A percentile compares a stretch with the other conserved stretches of the same genome.
Evolutionary conservation across 1,140 invertebrate species (phyloP).

Genomic region (Chrysomallon squamiferum): DNA sequence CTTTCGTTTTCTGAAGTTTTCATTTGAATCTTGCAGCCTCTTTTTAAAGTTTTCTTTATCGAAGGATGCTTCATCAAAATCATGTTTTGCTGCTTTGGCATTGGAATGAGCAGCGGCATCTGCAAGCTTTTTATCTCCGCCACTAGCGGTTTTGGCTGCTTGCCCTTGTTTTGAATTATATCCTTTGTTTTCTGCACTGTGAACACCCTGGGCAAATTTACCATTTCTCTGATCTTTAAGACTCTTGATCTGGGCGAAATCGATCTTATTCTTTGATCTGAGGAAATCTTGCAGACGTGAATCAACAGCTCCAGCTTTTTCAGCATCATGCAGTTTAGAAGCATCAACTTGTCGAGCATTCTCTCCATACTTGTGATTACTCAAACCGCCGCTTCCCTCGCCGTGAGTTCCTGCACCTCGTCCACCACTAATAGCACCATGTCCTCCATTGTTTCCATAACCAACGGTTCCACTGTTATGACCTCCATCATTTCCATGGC

Average conservation of each 20-base stretch:
- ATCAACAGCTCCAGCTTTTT: constrained; percentile 6
- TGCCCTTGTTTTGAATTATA: constrained; percentile 16
- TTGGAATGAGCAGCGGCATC: constrained; percentile 12
- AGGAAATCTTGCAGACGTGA: constrained; percentile 19
- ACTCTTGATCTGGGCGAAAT: constrained; percentile 18
- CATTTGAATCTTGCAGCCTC: constrained; percentile 11
- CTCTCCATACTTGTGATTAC: constrained; percentile 16
- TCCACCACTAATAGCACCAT: not conserved
- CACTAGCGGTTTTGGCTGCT: constrained; percentile 15
- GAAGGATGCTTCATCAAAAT: constrained; percentile 8
- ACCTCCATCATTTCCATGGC: constrained; percentile 1
- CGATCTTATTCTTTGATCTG: constrained; percentile 10
- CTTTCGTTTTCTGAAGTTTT: constrained; percentile 16
- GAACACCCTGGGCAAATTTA: constrained; percentile 15
- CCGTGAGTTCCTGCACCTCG: constrained; percentile 3
- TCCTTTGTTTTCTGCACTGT: constrained; percentile 15
- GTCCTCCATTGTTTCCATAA: not conserved
- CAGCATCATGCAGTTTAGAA: constrained; percentile 10
- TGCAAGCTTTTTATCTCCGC: constrained; percentile 12
- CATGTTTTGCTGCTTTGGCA: constrained; percentile 10
- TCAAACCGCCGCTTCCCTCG: constrained; percentile 11
- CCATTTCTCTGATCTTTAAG: constrained; percentile 16
- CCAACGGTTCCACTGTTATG: not conserved
- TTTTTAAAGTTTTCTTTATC: constrained; percentile 17
- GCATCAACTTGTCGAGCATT: constrained; percentile 12